These are phyloP conservation scores for Hippasteria phrygiana DNA, from an alignment of 53 echinoderm and acorn worm genomes.

Conservation along the genomic window DNA sequence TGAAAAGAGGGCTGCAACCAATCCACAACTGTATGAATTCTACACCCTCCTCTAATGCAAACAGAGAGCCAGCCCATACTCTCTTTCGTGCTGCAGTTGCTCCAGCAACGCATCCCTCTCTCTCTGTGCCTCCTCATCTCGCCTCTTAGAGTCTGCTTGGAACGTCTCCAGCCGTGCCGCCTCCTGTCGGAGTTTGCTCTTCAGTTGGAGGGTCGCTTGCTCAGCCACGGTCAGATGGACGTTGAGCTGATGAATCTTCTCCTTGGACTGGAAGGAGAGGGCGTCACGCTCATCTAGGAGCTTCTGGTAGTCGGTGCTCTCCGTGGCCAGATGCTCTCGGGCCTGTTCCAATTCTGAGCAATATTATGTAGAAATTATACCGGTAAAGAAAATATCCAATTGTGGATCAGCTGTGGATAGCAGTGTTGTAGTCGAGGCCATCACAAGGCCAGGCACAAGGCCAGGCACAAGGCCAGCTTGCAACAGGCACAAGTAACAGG, in stretches of 20 bases:
- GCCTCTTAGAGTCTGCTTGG: neutral
- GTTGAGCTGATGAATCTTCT: slow-evolving; percentile 48
- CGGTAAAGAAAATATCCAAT: no score
- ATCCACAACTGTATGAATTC: no score
- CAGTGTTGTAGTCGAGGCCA: neutral
- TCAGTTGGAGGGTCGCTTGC: neutral
- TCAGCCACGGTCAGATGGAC: neutral
- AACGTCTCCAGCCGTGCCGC: neutral
- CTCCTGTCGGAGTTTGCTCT: slow-evolving; percentile 20
- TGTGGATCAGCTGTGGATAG: no score
- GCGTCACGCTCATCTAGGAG: slow-evolving; percentile 32
- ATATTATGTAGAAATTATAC: no score
- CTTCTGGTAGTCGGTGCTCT: neutral
- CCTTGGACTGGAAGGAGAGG: slow-evolving; percentile 47
- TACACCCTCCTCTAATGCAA: neutral
- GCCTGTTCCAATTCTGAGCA: slow-evolving; percentile 22
- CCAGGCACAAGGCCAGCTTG: no score
- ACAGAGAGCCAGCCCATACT: neutral
- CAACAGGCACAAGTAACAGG: no score
- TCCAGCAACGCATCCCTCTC: neutral
- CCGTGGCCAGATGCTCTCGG: neutral
- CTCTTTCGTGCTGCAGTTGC: slow-evolving; percentile 26
- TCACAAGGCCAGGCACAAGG: no score
- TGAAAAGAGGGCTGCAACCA: no score
- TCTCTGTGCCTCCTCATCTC: neutral